A percentile compares a stretch with the other conserved stretches of the same genome.
Evolutionary conservation across 2,888 invertebrate species (phyloP).

Genomic region (Ornithoptera alexandrae): DNA sequence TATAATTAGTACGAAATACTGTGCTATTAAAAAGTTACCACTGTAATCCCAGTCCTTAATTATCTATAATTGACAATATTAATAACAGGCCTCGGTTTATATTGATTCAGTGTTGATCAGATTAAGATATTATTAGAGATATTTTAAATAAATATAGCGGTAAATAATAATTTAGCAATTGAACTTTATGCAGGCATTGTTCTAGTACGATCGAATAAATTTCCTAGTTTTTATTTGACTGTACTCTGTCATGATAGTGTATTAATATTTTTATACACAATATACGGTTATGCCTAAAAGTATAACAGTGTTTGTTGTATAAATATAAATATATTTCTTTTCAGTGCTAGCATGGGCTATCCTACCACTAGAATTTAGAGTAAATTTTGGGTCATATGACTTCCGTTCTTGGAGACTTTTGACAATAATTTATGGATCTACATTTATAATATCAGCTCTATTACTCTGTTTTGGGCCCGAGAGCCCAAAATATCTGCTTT

Average conservation of each 20-base stretch:
- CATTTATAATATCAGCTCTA: conserved; percentile 80
- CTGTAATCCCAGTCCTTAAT: too few relatives aligned
- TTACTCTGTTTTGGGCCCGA: conserved; percentile 83
- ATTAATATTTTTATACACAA: too few relatives aligned
- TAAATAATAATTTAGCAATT: too few relatives aligned
- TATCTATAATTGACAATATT: too few relatives aligned
- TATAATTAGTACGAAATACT: conserved; percentile 26
- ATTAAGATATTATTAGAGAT: too few relatives aligned
- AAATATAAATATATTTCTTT: conserved; percentile 33
- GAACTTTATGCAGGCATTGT: too few relatives aligned
- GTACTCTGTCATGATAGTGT: too few relatives aligned
- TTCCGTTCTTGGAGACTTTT: conserved; percentile 88
- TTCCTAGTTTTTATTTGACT: too few relatives aligned
- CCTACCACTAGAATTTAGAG: conserved; percentile 78
- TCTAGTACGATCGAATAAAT: too few relatives aligned
- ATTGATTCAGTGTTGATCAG: too few relatives aligned
- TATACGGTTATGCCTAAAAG: neutral
- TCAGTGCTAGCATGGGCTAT: conserved; percentile 84
- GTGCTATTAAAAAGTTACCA: neutral
- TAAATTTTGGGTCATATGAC: conserved; percentile 70
- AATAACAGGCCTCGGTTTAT: too few relatives aligned
- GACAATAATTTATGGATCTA: conserved; percentile 80
- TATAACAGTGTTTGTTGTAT: neutral
- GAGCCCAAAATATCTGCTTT: conserved; percentile 87
- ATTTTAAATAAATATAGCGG: too few relatives aligned